These are phyloP conservation scores for Poeciliopsis turrubarensis DNA, from an alignment of 2,113 vertebrate genomes.

Conservation along the genomic window DNA sequence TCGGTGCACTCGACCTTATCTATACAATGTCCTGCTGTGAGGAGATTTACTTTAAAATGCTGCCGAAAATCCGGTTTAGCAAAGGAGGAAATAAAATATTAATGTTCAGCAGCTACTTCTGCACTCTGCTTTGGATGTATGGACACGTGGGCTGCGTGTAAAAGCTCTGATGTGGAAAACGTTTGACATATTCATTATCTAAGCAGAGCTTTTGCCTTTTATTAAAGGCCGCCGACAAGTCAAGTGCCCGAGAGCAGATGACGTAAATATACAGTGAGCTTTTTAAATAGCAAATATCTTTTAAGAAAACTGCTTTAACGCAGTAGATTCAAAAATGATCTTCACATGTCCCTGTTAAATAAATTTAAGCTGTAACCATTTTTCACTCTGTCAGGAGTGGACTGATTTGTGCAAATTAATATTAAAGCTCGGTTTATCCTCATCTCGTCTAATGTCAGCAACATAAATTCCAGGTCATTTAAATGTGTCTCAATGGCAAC, in stretches of 20 bases:
- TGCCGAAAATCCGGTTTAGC: slow-evolving; percentile 40
- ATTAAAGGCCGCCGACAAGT: slow-evolving; percentile 36
- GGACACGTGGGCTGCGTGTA: not conserved
- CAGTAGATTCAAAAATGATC: too few species aligned
- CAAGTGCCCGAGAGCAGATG: not conserved
- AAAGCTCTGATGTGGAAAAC: slow-evolving; percentile 29
- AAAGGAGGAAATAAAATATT: slow-evolving; percentile 15
- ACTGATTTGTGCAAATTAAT: slow-evolving; percentile 35
- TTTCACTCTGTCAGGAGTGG: slow-evolving; percentile 11
- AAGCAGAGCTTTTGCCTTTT: slow-evolving; percentile 9
- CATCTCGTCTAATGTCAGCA: slow-evolving; percentile 49
- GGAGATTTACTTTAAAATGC: slow-evolving; percentile 48
- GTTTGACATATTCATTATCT: slow-evolving; percentile 41
- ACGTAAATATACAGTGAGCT: not conserved
- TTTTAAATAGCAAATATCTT: not conserved
- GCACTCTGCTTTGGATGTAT: not conserved
- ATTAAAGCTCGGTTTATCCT: slow-evolving; percentile 41
- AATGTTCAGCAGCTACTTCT: not conserved
- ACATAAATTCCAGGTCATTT: slow-evolving; percentile 35
- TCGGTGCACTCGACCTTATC: slow-evolving; percentile 39
- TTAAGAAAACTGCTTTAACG: not conserved
- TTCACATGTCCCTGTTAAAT: not conserved
- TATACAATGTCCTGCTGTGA: slow-evolving; percentile 13
- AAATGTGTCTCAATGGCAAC: slow-evolving; percentile 33
- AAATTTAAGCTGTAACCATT: slow-evolving; percentile 37